Percentiles rank a stretch among this genome's conserved stretches.
phyloP scores from a whole-genome alignment of 2,888 invertebrate genomes.

The Andrena marginata region DNA sequence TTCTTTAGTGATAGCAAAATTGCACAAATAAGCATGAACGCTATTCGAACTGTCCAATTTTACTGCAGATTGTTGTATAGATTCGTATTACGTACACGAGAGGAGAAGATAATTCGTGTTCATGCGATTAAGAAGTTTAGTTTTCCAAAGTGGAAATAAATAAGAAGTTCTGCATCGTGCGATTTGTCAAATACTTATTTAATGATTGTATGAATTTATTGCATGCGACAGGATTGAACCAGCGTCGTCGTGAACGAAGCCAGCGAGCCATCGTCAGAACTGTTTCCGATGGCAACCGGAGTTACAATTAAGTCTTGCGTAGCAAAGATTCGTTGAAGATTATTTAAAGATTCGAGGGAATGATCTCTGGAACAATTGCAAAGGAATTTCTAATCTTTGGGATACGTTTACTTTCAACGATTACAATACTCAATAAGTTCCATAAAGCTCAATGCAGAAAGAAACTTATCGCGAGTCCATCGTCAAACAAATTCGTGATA shows the following conservation, averaged over 20 bases:
- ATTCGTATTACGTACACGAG: background rate
- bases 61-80: background rate
- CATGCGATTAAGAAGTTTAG: background rate
- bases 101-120: background rate
- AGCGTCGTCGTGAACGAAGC: constrained; percentile 73
- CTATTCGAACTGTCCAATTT: background rate
- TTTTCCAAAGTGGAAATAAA: background rate
- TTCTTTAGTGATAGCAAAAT: background rate
- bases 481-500: constrained; percentile 32
- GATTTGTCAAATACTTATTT: constrained; percentile 27
- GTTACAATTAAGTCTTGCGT: constrained; percentile 28
- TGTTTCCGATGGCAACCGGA: constrained; percentile 45
- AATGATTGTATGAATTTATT: constrained; percentile 79
- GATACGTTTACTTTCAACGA: background rate
- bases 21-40: constrained; percentile 17
- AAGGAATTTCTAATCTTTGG: background rate
- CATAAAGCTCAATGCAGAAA: background rate
- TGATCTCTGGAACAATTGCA: background rate
- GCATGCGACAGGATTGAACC: constrained; percentile 82
- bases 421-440: background rate
- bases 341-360: background rate
- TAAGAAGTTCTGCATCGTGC: background rate
- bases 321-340: constrained; percentile 9
- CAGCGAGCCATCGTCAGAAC: constrained; percentile 62
- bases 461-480: background rate